phyloP scores from a whole-genome alignment of 1,140 invertebrate species.

The Cyrtorhinus lividipennis region DNA sequence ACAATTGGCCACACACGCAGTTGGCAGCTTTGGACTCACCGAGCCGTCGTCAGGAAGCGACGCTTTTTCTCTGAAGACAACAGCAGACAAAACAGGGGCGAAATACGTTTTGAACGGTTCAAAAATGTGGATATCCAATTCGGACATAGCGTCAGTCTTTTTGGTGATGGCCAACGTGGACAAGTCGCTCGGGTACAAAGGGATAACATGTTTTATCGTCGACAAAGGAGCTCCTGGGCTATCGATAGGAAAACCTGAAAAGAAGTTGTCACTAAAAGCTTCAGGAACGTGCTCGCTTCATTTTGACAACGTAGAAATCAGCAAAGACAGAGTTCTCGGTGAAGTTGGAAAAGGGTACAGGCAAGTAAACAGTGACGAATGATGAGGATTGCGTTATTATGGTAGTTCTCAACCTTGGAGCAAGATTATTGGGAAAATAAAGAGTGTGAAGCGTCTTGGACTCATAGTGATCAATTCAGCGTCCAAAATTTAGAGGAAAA shows the following conservation, averaged over 20 bases:
- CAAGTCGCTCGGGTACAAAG: constrained; percentile 40
- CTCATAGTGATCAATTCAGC: too few relatives aligned
- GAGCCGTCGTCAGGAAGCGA: constrained; percentile 76
- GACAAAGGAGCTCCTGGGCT: constrained; percentile 80
- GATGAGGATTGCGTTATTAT: too few relatives aligned
- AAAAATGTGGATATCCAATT: constrained; percentile 94
- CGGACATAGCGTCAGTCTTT: constrained; percentile 75
- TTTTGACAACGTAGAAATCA: constrained; percentile 79
- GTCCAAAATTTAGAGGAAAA: too few relatives aligned
- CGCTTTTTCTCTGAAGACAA: constrained; percentile 77
- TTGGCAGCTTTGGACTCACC: constrained; percentile 83
- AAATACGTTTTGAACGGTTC: constrained; percentile 65
- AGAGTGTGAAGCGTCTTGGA: too few relatives aligned
- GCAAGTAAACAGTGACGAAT: constrained; percentile 51
- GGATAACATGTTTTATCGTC: constrained; percentile 56
- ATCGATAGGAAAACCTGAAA: constrained; percentile 77
- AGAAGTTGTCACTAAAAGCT: constrained; percentile 80
- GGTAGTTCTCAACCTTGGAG: too few relatives aligned
- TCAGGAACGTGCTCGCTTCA: constrained; percentile 80
- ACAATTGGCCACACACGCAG: constrained; percentile 60
- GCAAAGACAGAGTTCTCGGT: constrained; percentile 60
- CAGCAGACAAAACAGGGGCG: constrained; percentile 67
- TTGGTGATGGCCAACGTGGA: constrained; percentile 83
- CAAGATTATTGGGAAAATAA: too few relatives aligned
- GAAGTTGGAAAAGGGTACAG: constrained; percentile 85